Conservation (phyloP, 2,888 invertebrate species). For the Boloria selene region DNA sequence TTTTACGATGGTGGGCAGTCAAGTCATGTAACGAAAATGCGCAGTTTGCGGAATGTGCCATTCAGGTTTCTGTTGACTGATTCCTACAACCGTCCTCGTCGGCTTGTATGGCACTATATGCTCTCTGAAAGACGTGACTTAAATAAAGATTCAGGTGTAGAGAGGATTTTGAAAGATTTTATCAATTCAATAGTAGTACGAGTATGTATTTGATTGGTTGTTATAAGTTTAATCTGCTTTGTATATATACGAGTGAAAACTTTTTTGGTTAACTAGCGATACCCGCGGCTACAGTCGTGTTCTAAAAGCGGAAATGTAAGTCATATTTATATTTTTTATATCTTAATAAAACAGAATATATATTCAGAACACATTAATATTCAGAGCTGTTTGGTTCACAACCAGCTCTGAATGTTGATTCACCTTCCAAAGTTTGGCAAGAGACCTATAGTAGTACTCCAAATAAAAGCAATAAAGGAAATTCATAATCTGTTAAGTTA, state of each 20-base stretch:
- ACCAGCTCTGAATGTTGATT: background rate
- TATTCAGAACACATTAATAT: background rate
- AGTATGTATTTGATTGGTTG: no score
- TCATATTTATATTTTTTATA: no score
- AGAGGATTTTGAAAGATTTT: background rate
- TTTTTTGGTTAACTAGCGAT: no score
- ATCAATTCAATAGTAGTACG: no score
- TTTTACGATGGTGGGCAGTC: no score
- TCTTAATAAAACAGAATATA: no score
- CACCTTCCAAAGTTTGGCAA: slow-evolving; percentile 12
- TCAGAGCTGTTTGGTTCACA: background rate
- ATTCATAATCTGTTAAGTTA: slow-evolving; percentile 4
- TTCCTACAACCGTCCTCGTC: slow-evolving; percentile 4
- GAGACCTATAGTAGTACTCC: background rate
- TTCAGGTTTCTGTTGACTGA: slow-evolving; percentile 12
- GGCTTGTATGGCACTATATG: background rate
- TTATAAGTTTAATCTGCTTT: no score
- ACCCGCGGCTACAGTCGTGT: no score
- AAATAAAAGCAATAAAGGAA: slow-evolving; percentile 11
- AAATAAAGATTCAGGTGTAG: background rate
- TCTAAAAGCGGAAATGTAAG: no score
- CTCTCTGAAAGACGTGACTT: slow-evolving; percentile 8
- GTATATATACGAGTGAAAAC: no score
- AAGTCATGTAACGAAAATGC: no score
- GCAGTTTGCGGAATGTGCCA: background rate